Percentiles rank a stretch among this genome's conserved stretches.
Evolutionary conservation across 2,113 vertebrate genomes (phyloP).

Genomic region (Aegypius monachus): DNA sequence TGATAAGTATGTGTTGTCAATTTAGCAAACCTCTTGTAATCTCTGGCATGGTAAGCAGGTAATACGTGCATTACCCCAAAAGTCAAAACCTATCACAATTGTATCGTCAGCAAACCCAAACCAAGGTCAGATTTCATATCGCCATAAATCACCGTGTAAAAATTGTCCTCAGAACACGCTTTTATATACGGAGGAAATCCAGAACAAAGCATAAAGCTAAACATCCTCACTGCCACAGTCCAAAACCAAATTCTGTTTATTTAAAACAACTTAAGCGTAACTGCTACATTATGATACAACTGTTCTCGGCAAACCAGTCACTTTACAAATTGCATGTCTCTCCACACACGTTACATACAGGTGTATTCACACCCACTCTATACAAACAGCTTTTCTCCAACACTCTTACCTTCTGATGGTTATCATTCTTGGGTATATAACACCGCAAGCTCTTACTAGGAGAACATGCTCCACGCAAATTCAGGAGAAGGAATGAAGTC

Average conservation of each 20-base stretch:
- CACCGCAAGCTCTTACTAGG: neutral
- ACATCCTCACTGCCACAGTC: neutral
- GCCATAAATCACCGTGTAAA: neutral
- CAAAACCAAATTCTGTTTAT: neutral
- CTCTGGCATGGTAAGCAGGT: neutral
- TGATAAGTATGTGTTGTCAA: neutral
- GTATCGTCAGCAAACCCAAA: neutral
- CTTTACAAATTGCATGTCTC: neutral
- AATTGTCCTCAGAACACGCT: neutral
- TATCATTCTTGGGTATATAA: neutral
- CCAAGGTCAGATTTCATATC: neutral
- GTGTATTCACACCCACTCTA: neutral
- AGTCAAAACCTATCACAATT: neutral
- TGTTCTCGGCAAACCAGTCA: neutral
- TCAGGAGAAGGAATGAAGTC: neutral
- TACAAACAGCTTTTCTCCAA: neutral
- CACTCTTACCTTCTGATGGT: neutral
- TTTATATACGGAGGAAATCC: neutral
- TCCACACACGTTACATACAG: neutral
- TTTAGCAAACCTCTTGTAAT: neutral
- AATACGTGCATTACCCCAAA: neutral
- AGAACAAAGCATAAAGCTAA: neutral
- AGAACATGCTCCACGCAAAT: neutral
- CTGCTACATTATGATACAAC: neutral
- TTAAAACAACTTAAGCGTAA: neutral